Evolutionary conservation across 2,113 vertebrate species (phyloP).

Genomic region (Sapayoa aenigma): DNA sequence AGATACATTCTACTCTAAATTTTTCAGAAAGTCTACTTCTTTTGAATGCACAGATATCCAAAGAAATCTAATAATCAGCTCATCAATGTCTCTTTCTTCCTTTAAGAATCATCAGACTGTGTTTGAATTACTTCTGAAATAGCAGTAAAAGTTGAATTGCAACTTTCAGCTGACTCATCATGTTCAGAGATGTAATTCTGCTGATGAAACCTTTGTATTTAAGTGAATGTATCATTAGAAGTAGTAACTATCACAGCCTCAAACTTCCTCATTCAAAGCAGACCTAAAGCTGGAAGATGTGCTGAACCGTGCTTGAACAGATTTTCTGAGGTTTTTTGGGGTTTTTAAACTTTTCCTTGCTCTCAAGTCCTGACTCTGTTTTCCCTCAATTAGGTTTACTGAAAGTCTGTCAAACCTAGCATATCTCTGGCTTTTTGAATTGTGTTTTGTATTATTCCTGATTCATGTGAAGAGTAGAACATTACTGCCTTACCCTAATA

Average conservation of each 20-base stretch:
- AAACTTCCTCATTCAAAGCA: neutral
- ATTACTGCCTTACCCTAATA: neutral
- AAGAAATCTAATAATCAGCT: constrained; percentile 45
- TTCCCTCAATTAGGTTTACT: neutral
- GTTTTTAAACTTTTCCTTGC: neutral
- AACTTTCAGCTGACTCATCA: constrained; percentile 59
- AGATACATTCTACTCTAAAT: neutral
- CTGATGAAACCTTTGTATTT: constrained; percentile 61
- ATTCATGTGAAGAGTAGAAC: neutral
- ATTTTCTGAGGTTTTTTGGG: neutral
- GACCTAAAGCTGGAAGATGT: neutral
- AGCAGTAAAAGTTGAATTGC: constrained; percentile 1
- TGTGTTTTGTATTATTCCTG: neutral
- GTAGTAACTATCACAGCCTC: neutral
- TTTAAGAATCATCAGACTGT: neutral
- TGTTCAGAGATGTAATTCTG: neutral
- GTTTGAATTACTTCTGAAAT: constrained; percentile 33
- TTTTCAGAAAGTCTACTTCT: neutral
- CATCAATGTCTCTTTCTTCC: constrained; percentile 50
- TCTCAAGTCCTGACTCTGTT: neutral
- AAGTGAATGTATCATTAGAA: constrained; percentile 54
- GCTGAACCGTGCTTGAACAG: neutral
- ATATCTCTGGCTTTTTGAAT: neutral
- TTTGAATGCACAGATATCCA: neutral
- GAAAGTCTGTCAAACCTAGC: neutral